phyloP scores from a whole-genome alignment of 2,113 vertebrate species.

The Gasterosteus aculeatus region DNA sequence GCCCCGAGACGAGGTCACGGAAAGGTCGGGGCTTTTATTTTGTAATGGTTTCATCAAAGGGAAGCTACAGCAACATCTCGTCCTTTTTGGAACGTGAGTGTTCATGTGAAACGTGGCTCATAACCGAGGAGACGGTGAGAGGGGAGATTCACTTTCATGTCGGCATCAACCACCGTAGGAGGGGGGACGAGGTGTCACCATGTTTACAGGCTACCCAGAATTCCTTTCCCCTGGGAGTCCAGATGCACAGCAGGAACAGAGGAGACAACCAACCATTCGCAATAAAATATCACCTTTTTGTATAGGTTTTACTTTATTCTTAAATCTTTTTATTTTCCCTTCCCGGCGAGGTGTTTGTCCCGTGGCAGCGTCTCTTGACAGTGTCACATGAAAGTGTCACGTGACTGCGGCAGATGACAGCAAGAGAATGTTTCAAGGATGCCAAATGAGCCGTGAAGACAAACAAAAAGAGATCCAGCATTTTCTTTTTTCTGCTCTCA shows the following conservation, averaged over 20 bases:
- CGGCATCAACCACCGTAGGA: not conserved
- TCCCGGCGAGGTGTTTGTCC: not conserved
- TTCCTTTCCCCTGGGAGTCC: constrained; percentile 26
- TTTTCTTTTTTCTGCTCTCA: too few species aligned
- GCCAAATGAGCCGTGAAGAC: not conserved
- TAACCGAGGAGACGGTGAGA: not conserved
- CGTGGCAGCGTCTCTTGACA: not conserved
- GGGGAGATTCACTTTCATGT: not conserved
- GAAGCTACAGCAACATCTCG: not conserved
- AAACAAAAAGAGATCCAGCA: too few species aligned
- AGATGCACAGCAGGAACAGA: constrained; percentile 9
- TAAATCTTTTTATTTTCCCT: constrained; percentile 22
- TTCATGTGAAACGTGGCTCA: not conserved
- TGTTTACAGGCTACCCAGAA: constrained; percentile 66
- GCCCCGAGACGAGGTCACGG: not conserved
- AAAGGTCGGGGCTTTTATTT: not conserved
- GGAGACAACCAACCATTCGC: constrained; percentile 17
- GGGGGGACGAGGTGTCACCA: constrained; percentile 15
- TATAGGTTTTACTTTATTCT: constrained; percentile 15
- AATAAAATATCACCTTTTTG: constrained; percentile 1
- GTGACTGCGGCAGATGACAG: not conserved
- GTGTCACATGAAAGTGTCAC: too few species aligned
- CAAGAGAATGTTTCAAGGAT: not conserved
- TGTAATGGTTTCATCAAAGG: not conserved
- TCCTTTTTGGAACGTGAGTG: not conserved